Conservation (phyloP, 2,888 invertebrate species). For the Ochlodes sylvanus region DNA sequence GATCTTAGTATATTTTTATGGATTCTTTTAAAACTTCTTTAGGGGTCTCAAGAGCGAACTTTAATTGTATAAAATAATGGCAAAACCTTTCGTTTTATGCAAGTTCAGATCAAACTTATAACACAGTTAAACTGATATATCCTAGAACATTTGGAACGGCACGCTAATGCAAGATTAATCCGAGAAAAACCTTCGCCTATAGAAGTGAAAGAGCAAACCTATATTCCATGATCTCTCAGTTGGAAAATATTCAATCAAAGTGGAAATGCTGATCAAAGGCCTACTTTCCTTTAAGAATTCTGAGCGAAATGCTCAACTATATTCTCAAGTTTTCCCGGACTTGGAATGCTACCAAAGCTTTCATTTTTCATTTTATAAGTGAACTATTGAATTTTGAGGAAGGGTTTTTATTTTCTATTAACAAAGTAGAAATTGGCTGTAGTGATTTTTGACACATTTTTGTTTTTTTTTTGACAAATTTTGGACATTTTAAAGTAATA, state of each 20-base stretch:
- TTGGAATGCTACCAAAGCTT: constrained; percentile 29
- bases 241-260: constrained; percentile 38
- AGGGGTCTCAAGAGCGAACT: too few species aligned
- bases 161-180: constrained; percentile 5
- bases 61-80: too few species aligned
- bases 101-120: too few species aligned
- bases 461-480: too few species aligned
- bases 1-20: too few species aligned
- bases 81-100: too few species aligned
- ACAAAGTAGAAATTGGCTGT: constrained; percentile 4
- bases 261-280: constrained; percentile 32
- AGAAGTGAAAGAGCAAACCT: constrained; percentile 23
- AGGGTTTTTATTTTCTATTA: neutral
- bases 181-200: neutral
- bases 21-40: too few species aligned
- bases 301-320: constrained; percentile 16
- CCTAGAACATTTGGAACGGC: neutral
- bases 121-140: too few species aligned
- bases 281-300: constrained; percentile 32
- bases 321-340: constrained; percentile 23
- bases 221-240: constrained; percentile 24
- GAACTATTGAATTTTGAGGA: constrained; percentile 15
- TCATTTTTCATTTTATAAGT: constrained; percentile 12
- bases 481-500: too few species aligned
- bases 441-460: too few species aligned